A percentile compares a stretch with the other conserved stretches of the same genome.
Conservation (phyloP, 2,113 vertebrate genomes). For the Tyto alba region DNA sequence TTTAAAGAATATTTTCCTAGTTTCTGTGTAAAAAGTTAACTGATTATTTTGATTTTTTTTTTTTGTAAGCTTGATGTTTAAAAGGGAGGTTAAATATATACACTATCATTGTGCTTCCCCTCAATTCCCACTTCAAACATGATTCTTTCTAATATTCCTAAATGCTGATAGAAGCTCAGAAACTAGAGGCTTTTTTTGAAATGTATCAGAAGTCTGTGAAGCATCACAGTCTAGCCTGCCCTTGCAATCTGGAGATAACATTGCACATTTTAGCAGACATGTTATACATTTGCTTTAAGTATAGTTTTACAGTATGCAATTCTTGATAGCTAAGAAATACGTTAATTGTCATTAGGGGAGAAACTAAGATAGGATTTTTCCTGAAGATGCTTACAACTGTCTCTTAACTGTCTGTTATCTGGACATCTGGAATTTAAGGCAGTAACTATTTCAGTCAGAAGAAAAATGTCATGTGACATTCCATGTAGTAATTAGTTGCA, state of each 20-base stretch:
- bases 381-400: not conserved
- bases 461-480: not conserved
- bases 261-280: not conserved
- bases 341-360: not conserved
- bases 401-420: not conserved
- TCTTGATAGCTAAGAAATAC: not conserved
- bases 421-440: not conserved
- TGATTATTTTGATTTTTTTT: not conserved
- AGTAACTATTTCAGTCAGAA: not conserved
- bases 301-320: not conserved
- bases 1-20: not conserved
- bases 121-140: not conserved
- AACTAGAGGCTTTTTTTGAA: not conserved
- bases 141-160: not conserved
- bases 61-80: not conserved
- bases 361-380: not conserved
- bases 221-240: not conserved
- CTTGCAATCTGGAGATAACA: conserved; percentile 48
- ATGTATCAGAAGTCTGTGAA: not conserved
- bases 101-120: not conserved
- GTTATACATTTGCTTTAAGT: not conserved
- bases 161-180: not conserved
- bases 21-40: not conserved
- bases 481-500: not conserved
- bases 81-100: not conserved